Evolutionary conservation across 1,140 invertebrate species (phyloP).

Genomic region (Choristoneura fumiferana): DNA sequence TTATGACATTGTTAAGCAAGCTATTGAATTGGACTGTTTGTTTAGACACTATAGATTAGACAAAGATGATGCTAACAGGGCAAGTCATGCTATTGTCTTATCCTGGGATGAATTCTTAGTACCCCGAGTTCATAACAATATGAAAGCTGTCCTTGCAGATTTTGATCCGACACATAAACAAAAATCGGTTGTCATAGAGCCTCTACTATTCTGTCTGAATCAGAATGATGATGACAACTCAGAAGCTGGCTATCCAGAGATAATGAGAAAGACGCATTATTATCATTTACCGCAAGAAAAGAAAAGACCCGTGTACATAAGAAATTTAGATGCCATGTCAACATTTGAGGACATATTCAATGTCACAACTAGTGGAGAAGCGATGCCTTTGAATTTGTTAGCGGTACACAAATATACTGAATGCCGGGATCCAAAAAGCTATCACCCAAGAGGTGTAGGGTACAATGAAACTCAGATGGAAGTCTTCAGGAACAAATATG

Average conservation of each 20-base stretch:
- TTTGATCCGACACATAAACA: conserved; percentile 64
- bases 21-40: conserved; percentile 83
- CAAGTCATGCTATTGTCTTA: conserved; percentile 78
- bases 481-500: conserved; percentile 72
- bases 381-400: conserved; percentile 49
- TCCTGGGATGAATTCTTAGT: conserved; percentile 84
- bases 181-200: conserved; percentile 49
- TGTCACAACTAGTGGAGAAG: conserved; percentile 45
- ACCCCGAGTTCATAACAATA: conserved; percentile 77
- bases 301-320: conserved; percentile 48
- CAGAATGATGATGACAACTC: conserved; percentile 71
- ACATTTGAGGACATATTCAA: conserved; percentile 70
- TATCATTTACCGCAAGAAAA: conserved; percentile 55
- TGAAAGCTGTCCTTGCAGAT: conserved; percentile 63
- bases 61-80: conserved; percentile 67
- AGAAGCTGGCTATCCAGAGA: conserved; percentile 66
- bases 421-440: conserved; percentile 64
- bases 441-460: conserved; percentile 48
- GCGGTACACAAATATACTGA: conserved; percentile 71
- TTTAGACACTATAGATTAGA: conserved; percentile 76
- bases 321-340: conserved; percentile 69
- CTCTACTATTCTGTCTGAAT: conserved; percentile 70
- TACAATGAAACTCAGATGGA: conserved; percentile 75
- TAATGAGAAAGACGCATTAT: conserved; percentile 74
- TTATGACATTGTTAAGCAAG: conserved; percentile 67